phyloP scores from a whole-genome alignment of 2,888 invertebrate genomes.

The Stramonita haemastoma region DNA sequence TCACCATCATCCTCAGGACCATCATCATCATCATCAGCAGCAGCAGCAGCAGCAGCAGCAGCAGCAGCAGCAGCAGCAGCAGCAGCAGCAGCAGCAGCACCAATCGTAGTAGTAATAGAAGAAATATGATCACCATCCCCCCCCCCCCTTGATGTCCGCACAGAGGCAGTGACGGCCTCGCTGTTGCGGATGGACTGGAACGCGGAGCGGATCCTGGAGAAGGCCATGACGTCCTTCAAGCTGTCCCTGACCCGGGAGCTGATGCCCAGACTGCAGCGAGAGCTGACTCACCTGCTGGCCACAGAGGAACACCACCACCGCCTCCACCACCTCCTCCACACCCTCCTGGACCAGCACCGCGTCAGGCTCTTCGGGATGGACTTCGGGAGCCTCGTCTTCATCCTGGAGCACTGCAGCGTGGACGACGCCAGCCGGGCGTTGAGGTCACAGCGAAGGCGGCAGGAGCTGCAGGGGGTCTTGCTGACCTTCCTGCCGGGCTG shows the following conservation, averaged over 20 bases:
- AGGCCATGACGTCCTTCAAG: background rate
- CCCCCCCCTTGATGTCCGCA: too few species aligned
- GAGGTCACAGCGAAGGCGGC: background rate
- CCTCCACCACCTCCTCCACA: background rate
- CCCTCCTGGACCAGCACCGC: background rate
- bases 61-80: too few species aligned
- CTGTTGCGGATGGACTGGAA: background rate
- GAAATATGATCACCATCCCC: too few species aligned
- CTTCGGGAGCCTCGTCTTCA: background rate
- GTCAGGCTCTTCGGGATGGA: background rate
- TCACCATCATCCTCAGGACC: too few species aligned
- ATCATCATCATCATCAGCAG: too few species aligned
- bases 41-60: too few species aligned
- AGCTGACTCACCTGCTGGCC: background rate
- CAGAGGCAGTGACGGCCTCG: background rate
- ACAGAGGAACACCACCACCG: background rate
- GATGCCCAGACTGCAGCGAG: background rate
- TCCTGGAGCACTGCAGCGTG: conserved; percentile 8
- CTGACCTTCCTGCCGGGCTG: background rate
- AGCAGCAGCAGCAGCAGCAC: too few species aligned
- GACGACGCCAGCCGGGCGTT: background rate
- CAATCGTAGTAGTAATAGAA: too few species aligned
- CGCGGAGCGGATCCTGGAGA: background rate
- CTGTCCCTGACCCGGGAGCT: background rate
- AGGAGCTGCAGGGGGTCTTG: background rate